These are phyloP conservation scores for Myotis daubentonii DNA, from an alignment of 2,797 vertebrate species.

Conservation along the genomic window DNA sequence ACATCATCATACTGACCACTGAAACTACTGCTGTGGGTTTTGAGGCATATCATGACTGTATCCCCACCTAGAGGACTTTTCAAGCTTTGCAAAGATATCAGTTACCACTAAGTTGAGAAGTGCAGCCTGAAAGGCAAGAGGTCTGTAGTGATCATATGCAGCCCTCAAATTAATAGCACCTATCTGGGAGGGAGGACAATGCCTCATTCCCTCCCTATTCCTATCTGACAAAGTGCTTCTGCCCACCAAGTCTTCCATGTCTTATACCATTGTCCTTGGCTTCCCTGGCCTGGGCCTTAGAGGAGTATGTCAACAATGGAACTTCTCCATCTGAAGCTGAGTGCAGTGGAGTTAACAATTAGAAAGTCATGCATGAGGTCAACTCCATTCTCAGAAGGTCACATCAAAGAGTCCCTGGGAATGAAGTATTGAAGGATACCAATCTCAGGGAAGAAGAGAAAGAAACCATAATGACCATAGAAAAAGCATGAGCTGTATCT, in stretches of 20 bases:
- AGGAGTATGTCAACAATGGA: conserved; percentile 93
- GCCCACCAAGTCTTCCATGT: conserved; percentile 85
- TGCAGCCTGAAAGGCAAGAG: conserved; percentile 89
- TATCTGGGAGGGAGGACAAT: conserved; percentile 91
- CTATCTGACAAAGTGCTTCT: conserved; percentile 92
- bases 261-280: conserved; percentile 84
- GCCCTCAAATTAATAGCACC: conserved; percentile 92
- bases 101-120: conserved; percentile 87
- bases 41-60: conserved; percentile 91
- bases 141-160: conserved; percentile 90
- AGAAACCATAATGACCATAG: conserved; percentile 64
- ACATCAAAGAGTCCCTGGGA: conserved; percentile 91
- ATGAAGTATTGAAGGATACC: conserved; percentile 94
- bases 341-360: conserved; percentile 90
- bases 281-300: conserved; percentile 89
- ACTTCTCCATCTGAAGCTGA: conserved; percentile 90
- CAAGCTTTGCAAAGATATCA: conserved; percentile 94
- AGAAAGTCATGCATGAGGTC: conserved; percentile 91
- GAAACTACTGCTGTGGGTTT: conserved; percentile 91
- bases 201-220: conserved; percentile 91
- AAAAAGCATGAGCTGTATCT: conserved; percentile 81
- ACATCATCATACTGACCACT: conserved; percentile 91
- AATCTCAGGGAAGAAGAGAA: conserved; percentile 73
- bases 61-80: conserved; percentile 93
- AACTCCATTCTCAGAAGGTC: conserved; percentile 92